Evolutionary conservation across 2,113 vertebrate species (phyloP).

Genomic region (Nothobranchius kuhntae): DNA sequence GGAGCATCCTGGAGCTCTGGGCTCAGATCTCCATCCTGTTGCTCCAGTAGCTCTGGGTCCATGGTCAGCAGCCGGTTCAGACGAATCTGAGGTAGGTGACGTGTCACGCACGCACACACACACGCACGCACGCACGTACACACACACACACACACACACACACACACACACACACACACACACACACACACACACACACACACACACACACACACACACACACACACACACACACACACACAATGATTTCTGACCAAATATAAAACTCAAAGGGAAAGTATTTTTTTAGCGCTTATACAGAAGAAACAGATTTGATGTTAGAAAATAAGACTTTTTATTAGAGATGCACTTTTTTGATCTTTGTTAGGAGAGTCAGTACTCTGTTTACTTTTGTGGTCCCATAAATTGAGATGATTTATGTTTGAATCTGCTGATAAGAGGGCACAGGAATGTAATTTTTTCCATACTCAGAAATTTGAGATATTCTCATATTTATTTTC

Average conservation of each 20-base stretch:
- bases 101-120: slow-evolving; percentile 24
- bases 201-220: no score
- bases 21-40: slow-evolving; percentile 93
- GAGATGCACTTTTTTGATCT: no score
- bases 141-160: no score
- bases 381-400: no score
- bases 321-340: background rate
- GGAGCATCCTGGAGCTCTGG: slow-evolving; percentile 92
- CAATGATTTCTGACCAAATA: background rate
- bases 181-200: background rate
- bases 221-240: background rate
- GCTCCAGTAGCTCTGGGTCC: slow-evolving; percentile 94
- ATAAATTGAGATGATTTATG: no score
- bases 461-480: no score
- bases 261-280: background rate
- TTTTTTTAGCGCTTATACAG: background rate
- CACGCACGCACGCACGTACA: no score
- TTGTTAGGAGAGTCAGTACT: no score
- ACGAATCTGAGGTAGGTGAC: slow-evolving; percentile 89
- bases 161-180: no score
- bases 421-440: no score
- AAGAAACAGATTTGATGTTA: background rate
- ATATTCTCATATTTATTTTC: no score
- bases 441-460: no score
- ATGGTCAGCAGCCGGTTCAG: slow-evolving; percentile 94